Evolutionary conservation across 1,140 invertebrate species (phyloP).

Genomic region (Metaphire vulgaris): DNA sequence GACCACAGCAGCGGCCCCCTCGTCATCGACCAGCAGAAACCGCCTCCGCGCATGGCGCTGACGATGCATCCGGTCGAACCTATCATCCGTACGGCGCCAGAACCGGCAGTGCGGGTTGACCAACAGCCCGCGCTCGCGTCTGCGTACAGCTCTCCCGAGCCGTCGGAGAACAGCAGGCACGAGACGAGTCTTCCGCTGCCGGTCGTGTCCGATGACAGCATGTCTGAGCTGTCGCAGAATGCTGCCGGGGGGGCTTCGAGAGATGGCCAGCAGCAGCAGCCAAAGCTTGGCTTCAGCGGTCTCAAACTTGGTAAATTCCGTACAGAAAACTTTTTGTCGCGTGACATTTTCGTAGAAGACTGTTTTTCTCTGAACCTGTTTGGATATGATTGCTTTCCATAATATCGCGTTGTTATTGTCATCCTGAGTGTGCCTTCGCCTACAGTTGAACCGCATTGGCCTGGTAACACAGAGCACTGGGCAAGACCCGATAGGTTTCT

Average conservation of each 20-base stretch:
- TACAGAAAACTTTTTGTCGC: too few relatives aligned
- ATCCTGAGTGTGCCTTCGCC: too few relatives aligned
- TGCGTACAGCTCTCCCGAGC: conserved; percentile 1
- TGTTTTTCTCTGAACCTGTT: too few relatives aligned
- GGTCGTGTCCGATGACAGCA: background rate
- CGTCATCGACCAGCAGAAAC: conserved; percentile 29
- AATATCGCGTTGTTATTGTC: too few relatives aligned
- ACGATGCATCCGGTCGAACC: conserved; percentile 32
- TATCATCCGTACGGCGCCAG: conserved; percentile 21
- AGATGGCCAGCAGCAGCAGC: conserved; percentile 33
- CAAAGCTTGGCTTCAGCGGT: conserved; percentile 39
- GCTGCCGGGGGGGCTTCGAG: conserved; percentile 33
- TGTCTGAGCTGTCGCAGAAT: conserved; percentile 24
- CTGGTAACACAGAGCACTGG: too few relatives aligned
- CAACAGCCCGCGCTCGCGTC: too few relatives aligned
- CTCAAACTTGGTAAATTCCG: conserved; percentile 43
- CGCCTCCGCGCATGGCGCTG: conserved; percentile 29
- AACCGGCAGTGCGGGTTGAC: conserved; percentile 30
- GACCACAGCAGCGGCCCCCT: conserved; percentile 17
- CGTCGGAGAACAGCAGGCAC: background rate
- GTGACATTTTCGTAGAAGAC: too few relatives aligned
- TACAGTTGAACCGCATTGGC: too few relatives aligned
- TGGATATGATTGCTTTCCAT: too few relatives aligned
- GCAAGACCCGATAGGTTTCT: too few relatives aligned
- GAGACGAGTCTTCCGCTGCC: background rate